These are phyloP conservation scores for Eupithecia exiguata DNA, from an alignment of 2,888 invertebrate genomes.

Conservation along the genomic window DNA sequence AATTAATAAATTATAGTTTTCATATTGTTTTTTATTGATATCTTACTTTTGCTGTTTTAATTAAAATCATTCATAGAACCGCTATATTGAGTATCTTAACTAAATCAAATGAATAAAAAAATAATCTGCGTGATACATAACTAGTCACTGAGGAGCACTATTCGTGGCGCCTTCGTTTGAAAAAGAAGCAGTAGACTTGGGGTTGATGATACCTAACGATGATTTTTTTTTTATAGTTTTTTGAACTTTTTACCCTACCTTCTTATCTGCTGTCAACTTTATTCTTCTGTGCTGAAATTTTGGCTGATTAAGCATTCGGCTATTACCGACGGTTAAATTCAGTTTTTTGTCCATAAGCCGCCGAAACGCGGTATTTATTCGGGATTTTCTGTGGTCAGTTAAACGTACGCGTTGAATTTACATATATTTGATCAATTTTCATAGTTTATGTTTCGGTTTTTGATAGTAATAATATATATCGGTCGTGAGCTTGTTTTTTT, in stretches of 20 bases:
- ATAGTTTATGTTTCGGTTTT: not conserved
- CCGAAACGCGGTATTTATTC: not conserved
- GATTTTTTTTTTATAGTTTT: not conserved
- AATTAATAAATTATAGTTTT: too few species aligned
- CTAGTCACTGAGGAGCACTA: too few species aligned
- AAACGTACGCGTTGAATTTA: not conserved
- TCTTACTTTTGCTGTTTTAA: too few species aligned
- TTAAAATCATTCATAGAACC: too few species aligned
- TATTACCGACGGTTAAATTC: not conserved
- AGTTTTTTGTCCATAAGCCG: not conserved
- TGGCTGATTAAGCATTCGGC: slow-evolving; percentile 4
- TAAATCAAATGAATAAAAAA: too few species aligned
- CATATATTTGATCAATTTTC: not conserved
- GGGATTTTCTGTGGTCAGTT: not conserved
- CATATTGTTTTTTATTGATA: too few species aligned
- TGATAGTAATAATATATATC: not conserved
- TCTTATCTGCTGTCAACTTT: not conserved
- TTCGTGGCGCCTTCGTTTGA: too few species aligned
- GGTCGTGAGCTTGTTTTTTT: not conserved
- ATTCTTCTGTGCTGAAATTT: not conserved
- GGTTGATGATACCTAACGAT: not conserved
- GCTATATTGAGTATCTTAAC: too few species aligned
- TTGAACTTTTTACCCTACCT: not conserved
- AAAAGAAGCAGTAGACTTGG: too few species aligned
- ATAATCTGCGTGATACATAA: too few species aligned